phyloP scores from a whole-genome alignment of 2,113 vertebrate genomes.

The Sterna hirundo region DNA sequence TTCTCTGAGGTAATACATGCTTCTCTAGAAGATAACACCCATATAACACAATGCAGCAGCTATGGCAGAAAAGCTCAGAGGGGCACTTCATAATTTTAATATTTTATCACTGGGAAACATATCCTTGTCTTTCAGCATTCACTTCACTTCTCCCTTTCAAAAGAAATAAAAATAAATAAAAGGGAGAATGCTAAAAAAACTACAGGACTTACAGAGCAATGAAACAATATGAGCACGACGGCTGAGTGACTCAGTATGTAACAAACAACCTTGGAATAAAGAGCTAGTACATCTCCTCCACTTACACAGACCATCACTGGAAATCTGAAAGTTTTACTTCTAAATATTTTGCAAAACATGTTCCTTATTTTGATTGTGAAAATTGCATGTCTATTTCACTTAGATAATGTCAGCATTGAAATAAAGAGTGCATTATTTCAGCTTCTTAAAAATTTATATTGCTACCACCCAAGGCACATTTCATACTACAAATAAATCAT shows the following conservation, averaged over 20 bases:
- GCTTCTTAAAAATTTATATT: neutral
- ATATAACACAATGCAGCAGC: neutral
- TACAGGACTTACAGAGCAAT: neutral
- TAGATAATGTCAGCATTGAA: neutral
- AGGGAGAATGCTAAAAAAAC: neutral
- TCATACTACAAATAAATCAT: neutral
- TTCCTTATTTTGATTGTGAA: neutral
- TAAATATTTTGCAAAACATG: neutral
- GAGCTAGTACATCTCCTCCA: neutral
- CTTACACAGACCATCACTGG: neutral
- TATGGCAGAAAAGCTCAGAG: neutral
- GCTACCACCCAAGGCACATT: neutral
- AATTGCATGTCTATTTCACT: neutral
- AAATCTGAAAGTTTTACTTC: neutral
- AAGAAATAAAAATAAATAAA: neutral
- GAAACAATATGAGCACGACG: neutral
- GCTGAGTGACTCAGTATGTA: neutral
- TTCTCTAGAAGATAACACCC: neutral
- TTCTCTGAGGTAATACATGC: neutral
- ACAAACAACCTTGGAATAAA: neutral
- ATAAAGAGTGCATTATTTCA: neutral
- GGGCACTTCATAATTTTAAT: neutral
- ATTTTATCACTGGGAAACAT: constrained; percentile 30
- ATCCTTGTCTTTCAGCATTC: constrained; percentile 3
- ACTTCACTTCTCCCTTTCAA: neutral